Percentiles rank a stretch among this genome's conserved stretches.
Evolutionary conservation across 2,113 vertebrate genomes (phyloP).

Genomic region (Philantomba maxwellii): DNA sequence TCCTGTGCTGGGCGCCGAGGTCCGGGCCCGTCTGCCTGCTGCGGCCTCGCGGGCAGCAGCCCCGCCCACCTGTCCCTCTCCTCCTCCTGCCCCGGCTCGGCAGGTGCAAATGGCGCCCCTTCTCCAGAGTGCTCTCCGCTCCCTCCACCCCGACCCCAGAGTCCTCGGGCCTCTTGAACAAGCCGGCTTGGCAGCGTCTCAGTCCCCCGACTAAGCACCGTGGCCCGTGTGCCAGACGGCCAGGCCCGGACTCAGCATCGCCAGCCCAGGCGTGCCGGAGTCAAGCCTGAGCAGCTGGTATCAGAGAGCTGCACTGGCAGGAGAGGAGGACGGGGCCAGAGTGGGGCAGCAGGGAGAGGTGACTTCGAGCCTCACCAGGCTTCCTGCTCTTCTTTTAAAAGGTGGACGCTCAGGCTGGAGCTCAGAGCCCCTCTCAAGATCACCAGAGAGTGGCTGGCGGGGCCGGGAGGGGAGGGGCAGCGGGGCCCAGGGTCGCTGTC

Average conservation of each 20-base stretch:
- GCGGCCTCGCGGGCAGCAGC: not conserved
- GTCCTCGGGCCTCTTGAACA: not conserved
- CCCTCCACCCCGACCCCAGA: not conserved
- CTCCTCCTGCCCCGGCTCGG: not conserved
- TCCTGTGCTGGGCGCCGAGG: rapidly evolving
- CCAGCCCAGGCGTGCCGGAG: not conserved
- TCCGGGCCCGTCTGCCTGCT: rapidly evolving
- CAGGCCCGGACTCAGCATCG: rapidly evolving
- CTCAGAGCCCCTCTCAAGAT: not conserved
- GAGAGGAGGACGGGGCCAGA: not conserved
- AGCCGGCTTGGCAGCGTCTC: rapidly evolving
- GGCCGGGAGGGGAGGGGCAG: rapidly evolving
- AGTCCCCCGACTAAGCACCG: not conserved
- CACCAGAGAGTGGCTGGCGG: not conserved
- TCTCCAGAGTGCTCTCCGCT: not conserved
- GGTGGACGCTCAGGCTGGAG: not conserved
- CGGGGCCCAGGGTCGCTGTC: not conserved
- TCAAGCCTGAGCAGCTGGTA: not conserved
- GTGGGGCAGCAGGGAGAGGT: rapidly evolving
- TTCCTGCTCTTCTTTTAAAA: not conserved
- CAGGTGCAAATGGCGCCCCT: rapidly evolving
- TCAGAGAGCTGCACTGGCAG: rapidly evolving
- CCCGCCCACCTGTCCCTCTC: rapidly evolving
- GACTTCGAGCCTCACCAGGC: rapidly evolving
- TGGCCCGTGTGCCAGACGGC: not conserved